Evolutionary conservation across 2,113 vertebrate genomes (phyloP).

Genomic region (Australoheros scitulus): DNA sequence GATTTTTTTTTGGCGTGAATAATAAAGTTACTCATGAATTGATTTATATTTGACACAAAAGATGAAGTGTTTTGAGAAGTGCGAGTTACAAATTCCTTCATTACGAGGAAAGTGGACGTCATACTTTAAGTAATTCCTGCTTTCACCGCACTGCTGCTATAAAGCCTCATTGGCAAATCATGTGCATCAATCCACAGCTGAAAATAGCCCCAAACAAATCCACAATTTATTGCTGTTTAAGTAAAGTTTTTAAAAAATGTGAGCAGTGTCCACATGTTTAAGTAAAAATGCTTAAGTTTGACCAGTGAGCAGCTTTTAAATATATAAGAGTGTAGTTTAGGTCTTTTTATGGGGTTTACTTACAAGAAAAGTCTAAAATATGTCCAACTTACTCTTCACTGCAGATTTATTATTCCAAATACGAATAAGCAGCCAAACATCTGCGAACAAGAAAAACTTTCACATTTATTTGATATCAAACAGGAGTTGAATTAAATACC

Average conservation of each 20-base stretch:
- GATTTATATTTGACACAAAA: not conserved
- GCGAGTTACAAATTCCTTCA: not conserved
- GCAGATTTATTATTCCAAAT: not conserved
- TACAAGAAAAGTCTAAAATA: not conserved
- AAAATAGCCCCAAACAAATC: not conserved
- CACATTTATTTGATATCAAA: conserved; percentile 99
- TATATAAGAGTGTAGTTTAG: not conserved
- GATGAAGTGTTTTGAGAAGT: not conserved
- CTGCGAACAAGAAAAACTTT: conserved; percentile 87
- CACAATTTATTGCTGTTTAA: not conserved
- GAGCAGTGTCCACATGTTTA: not conserved
- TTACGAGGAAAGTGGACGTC: not conserved
- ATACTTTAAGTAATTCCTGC: not conserved
- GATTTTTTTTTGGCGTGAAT: not conserved
- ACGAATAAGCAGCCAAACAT: conserved; percentile 58
- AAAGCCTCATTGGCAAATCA: not conserved
- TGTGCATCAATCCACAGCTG: not conserved
- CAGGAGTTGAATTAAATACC: conserved; percentile 99
- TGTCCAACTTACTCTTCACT: not conserved
- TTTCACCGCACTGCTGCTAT: not conserved
- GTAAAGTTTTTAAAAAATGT: not conserved
- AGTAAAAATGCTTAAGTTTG: not conserved
- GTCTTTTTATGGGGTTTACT: not conserved
- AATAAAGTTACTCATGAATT: not conserved
- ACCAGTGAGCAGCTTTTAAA: not conserved